phyloP scores from a whole-genome alignment of 1,140 invertebrate genomes.

The Cepaea nemoralis region DNA sequence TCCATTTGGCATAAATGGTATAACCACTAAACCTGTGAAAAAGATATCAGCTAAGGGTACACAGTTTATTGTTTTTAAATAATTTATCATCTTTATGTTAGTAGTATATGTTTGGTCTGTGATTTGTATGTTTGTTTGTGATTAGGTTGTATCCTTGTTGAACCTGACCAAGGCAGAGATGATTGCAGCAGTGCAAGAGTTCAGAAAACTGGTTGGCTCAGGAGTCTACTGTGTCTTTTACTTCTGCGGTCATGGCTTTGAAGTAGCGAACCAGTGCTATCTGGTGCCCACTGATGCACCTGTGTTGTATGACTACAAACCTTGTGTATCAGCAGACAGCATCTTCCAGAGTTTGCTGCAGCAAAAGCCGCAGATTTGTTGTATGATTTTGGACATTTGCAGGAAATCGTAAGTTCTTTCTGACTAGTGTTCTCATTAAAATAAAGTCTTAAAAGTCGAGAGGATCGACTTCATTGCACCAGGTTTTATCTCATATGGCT shows the following conservation, averaged over 20 bases:
- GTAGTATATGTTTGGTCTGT: no score
- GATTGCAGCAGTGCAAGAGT: conserved; percentile 70
- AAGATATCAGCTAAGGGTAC: no score
- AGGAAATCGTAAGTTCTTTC: conserved; percentile 48
- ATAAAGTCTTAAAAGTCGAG: no score
- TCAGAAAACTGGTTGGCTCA: conserved; percentile 68
- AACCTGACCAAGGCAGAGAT: conserved; percentile 72
- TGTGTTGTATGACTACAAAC: conserved; percentile 64
- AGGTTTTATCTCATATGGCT: no score
- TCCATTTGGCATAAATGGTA: no score
- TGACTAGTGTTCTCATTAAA: no score
- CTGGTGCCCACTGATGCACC: conserved; percentile 73
- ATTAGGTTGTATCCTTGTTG: conserved; percentile 70
- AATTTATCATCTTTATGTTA: no score
- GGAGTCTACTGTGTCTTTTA: conserved; percentile 74
- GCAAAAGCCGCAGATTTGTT: conserved; percentile 68
- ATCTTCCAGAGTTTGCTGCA: conserved; percentile 63
- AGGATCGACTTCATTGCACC: no score
- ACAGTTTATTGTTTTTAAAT: no score
- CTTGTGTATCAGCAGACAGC: conserved; percentile 66
- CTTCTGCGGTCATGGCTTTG: conserved; percentile 74
- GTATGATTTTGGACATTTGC: conserved; percentile 74
- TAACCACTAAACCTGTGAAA: no score
- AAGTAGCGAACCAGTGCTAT: conserved; percentile 72
- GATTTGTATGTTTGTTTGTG: neutral